These are phyloP conservation scores for Lipotes vexillifer DNA, from an alignment of 2,113 vertebrate species.

Conservation along the genomic window DNA sequence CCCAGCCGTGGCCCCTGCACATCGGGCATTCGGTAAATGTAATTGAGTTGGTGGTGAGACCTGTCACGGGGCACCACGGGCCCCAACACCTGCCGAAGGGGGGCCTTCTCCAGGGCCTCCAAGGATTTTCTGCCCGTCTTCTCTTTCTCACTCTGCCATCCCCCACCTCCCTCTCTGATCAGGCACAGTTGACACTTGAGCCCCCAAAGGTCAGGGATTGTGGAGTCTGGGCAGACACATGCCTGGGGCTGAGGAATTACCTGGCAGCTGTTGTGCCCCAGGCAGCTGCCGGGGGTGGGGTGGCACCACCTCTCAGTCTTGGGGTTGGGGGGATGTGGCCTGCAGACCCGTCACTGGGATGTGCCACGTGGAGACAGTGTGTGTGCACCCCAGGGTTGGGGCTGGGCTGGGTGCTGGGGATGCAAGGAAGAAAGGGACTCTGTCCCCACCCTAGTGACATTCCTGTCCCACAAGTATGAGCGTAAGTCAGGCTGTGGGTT, in stretches of 20 bases:
- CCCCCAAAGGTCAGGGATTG: neutral
- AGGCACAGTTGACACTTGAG: neutral
- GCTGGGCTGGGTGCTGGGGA: neutral
- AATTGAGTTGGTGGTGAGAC: neutral
- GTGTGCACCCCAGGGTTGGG: neutral
- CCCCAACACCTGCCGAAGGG: neutral
- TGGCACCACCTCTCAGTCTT: neutral
- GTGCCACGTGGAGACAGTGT: fast-evolving
- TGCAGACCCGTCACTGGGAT: fast-evolving
- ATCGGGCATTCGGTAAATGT: fast-evolving
- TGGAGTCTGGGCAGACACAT: neutral
- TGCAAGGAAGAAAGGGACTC: neutral
- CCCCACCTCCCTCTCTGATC: neutral
- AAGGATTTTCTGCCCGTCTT: neutral
- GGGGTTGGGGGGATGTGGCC: no score
- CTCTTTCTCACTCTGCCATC: no score
- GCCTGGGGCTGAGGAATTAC: neutral
- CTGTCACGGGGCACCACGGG: fast-evolving
- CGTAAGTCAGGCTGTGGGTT: no score
- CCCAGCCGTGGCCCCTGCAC: fast-evolving
- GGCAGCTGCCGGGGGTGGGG: neutral
- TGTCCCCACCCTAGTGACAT: no score
- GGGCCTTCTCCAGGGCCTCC: neutral
- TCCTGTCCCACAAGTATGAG: neutral
- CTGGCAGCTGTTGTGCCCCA: neutral